Evolutionary conservation across 2,888 invertebrate species (phyloP).

Genomic region (Chorisops tibialis): DNA sequence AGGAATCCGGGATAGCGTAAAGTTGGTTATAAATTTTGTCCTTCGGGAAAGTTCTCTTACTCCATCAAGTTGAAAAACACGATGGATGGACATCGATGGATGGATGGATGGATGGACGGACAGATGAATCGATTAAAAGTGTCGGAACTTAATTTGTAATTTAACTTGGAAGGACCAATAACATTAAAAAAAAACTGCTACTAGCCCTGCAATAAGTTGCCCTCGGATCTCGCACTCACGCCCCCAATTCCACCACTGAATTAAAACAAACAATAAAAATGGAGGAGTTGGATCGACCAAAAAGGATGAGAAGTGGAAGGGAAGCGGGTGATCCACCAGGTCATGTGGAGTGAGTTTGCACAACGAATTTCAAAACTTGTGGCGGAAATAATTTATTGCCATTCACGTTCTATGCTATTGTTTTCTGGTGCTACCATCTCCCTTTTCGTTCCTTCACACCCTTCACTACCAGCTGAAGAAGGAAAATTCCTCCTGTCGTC

Average conservation of each 20-base stretch:
- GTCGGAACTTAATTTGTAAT: conserved; percentile 31
- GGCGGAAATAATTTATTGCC: conserved; percentile 33
- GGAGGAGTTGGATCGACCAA: neutral
- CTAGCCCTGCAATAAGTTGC: too few species aligned
- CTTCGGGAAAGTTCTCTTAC: conserved; percentile 27
- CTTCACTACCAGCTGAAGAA: neutral
- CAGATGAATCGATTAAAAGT: conserved; percentile 31
- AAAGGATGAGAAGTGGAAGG: neutral
- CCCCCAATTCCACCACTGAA: neutral
- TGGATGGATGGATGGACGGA: conserved; percentile 23
- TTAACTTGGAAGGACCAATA: neutral
- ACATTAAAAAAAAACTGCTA: neutral
- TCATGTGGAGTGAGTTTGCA: conserved; percentile 20
- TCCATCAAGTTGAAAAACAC: conserved; percentile 28
- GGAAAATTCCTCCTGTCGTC: neutral
- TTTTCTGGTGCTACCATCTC: conserved; percentile 22
- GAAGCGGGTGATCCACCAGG: neutral
- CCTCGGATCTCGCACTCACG: too few species aligned
- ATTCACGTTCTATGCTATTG: conserved; percentile 30
- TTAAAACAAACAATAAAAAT: conserved; percentile 12
- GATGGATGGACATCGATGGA: conserved; percentile 21
- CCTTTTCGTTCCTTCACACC: too few species aligned
- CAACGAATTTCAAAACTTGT: conserved; percentile 31
- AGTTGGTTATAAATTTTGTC: conserved; percentile 31
- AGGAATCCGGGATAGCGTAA: too few species aligned